Evolutionary conservation across 2,888 invertebrate species (phyloP), one percentile per base, ranked within the genome.

Genomic region (Idaea dimidiata): DNA sequence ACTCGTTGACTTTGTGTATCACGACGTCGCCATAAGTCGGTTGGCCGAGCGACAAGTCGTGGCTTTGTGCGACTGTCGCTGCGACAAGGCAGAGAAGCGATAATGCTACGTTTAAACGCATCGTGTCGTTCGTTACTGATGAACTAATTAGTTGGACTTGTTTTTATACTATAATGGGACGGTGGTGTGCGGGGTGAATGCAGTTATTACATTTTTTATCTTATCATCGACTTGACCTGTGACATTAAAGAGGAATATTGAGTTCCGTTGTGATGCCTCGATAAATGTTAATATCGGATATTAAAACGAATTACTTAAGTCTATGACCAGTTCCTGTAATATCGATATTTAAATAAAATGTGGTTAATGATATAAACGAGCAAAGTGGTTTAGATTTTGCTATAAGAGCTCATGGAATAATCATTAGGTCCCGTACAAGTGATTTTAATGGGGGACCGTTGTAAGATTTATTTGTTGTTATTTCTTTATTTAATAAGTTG

Each of bases 151-250:
- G 66, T 62, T 43, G 60, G 59, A 65, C 66, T 66, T 77, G 81
- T 81, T 82, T 84, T 88, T 91, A 88, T 90, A 91, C 85, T 81
- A n/a, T n/a, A n/a, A 66, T 59, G 61, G 70, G 80, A 78, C 61
- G 73, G 74, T 24, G 64, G 72, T 80, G 78, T 84, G 80, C 77
- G 61, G 70, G 64, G 87, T 67, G 57, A 77, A 75, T 63, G 17
- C 75, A 83, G 58, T 68, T 62, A 59, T 58, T 55, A 58, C 61
- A n/a, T 61, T 64, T 59, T 54, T 58, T 58, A n/a, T 63, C 17
- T 24, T 31, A 33, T 58, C 16, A 16, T 17, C 16, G 43, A 43
- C 10, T 3, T 43, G 14, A 43, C 43, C 10, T 43, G 10, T 43
- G 14, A 43, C 43, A n/a, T 10, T 43, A 43, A 7, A 10, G 7